Evolutionary conservation across 2,888 invertebrate species (phyloP), one percentile per base, ranked within the genome.

Genomic region (Melikaiella ostensackeni): DNA sequence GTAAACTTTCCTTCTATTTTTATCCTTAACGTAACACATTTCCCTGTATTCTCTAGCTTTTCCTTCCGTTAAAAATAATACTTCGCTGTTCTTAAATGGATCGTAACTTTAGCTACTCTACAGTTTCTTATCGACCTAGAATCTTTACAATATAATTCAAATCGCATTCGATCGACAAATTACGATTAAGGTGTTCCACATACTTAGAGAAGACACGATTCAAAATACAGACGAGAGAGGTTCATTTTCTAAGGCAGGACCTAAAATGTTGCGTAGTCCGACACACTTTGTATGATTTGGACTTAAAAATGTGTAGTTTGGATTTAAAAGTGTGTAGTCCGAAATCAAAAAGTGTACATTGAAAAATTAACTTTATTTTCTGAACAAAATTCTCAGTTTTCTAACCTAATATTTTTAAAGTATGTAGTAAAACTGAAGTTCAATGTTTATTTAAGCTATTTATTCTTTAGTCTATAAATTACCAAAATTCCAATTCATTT

Each of bases 171-270:
- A 46, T 46, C 46, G 27, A 66, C 30, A 27, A 66, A 66, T 27
- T 42, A 24, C 46, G 8, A 62, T 33, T 63, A 9, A 33, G 21
- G 24, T 38, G 66, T 66, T 66, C 42, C 46, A 30, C 3, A 46
- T 66, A 66, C 46, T 46, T n/a, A 27, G 66, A 66, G 66, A 66
- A 46, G 42, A 66, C 46, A 66, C 27, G 27, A 46, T 66, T 66
- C 13, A 38, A 21, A 42, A 27, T 46, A n/a, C n/a, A 50, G 6
- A n/a, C 50, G 8, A 50, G n/a, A 50, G n/a, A 50, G 2, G n/a
- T 66, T 11, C 24, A 42, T 42, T 42, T 21, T 35, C 8, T 35
- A 61, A 61, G 30, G 4, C 4, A 30, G 30, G 30, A 4, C 30
- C 30, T 30, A 30, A 30, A 30, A 30, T 30, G 30, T 30, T 30